These are phyloP conservation scores for Philotrypesis tridentata DNA, from an alignment of 1,140 invertebrate species.

Conservation along the genomic window DNA sequence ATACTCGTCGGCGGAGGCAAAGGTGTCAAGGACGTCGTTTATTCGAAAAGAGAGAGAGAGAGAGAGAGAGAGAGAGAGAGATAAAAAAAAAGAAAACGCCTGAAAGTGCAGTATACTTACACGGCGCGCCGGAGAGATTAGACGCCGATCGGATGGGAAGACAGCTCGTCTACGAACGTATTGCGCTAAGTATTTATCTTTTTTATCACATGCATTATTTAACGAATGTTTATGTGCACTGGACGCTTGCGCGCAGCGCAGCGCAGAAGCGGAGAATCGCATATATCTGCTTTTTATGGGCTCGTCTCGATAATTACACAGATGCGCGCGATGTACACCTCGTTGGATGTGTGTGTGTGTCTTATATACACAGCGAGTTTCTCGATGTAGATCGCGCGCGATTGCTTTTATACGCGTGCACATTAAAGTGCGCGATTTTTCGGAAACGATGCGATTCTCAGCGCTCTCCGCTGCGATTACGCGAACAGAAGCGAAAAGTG, in stretches of 20 bases:
- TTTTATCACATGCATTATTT: slow-evolving; percentile 40
- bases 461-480: not conserved
- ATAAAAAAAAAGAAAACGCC: not conserved
- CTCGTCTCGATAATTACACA: not conserved
- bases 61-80: not conserved
- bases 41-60: not conserved
- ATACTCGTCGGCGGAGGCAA: slow-evolving; percentile 1
- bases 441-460: not conserved
- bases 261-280: slow-evolving; percentile 9
- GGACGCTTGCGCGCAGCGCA: too few species aligned
- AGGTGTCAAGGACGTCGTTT: slow-evolving; percentile 41
- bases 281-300: too few species aligned
- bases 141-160: not conserved
- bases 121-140: not conserved
- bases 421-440: not conserved
- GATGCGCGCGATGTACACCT: not conserved
- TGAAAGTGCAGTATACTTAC: slow-evolving; percentile 9
- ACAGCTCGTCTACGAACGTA: not conserved
- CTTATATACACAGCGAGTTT: too few species aligned
- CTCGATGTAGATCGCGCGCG: too few species aligned
- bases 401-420: too few species aligned
- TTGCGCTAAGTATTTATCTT: slow-evolving; percentile 42
- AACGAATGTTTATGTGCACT: not conserved
- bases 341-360: too few species aligned
- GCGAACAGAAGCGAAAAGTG: not conserved